Base-by-base conservation (phyloP, 1,140 invertebrate species). In the Drosophila baimaii region DNA sequence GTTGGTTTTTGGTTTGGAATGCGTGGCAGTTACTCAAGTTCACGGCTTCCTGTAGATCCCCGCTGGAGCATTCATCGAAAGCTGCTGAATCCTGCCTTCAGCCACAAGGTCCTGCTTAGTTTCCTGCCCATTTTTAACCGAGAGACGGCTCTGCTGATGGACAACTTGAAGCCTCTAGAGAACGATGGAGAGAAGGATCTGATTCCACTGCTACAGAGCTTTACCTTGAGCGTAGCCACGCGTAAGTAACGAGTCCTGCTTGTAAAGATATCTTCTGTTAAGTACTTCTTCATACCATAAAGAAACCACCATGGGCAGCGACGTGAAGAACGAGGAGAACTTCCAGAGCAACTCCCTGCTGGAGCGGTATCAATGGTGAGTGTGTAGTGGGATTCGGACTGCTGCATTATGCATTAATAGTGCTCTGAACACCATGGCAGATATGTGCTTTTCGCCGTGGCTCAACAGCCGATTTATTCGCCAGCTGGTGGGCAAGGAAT, bases 281-380 rank as follows among this genome's bases (percentile, higher is more conserved):
- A 49, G 7, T 12, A 41, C 2, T 10, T 41, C 2, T 35, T 1
- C 3, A 5, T 23, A 7, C 25, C 23, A 7, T 19, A 31, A 31
- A 91, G 90, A 90, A 71, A 91, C 90, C 5, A 91, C 90, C 3
- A 91, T 91, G 90, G 90, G 90, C 1, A 80, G 71, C 29, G 76
- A 82, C 35, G 73, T 81, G 0, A 81, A 72, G n/a, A 41, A 41
- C n/a, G 69, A 72, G 23, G 59, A 71, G 27, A 74, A 51, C 44
- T 58, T 79, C 3, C 62, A 44, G n/a, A 81, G 62, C 19, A 73
- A 83, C 25, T 63, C 55, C 2, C 37, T 90, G 7, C 56, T 91
- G 10, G 52, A 69, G 12, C 72, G 57, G 9, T 91, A 90, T 47
- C 81, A 91, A 68, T 79, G 81, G 90, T 91, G 79, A 78, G 79